Conservation (phyloP, 1,140 invertebrate genomes). For the Drosophila mojavensis region DNA sequence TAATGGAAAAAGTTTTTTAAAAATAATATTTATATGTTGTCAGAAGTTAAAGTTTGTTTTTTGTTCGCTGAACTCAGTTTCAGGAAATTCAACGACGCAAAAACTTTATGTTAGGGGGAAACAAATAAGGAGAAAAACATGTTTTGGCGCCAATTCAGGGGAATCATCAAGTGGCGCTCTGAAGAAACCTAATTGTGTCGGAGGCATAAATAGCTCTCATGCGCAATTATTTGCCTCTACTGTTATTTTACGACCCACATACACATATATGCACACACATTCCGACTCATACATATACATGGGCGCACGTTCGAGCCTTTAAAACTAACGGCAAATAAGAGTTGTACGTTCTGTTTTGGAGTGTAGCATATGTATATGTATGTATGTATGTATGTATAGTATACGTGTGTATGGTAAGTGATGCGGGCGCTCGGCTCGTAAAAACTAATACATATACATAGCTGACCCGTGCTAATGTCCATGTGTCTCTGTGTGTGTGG, state of each 20-base stretch:
- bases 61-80: background rate
- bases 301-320: conserved; percentile 67
- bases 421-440: conserved; percentile 51
- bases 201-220: conserved; percentile 33
- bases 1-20: background rate
- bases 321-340: conserved; percentile 72
- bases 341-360: conserved; percentile 63
- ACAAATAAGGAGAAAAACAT: background rate
- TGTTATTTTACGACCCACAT: conserved; percentile 38
- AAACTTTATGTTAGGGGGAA: background rate
- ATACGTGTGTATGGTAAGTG: conserved; percentile 50
- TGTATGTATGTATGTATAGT: too few species aligned
- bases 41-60: background rate
- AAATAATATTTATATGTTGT: background rate
- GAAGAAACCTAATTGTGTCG: conserved; percentile 9
- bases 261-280: conserved; percentile 9
- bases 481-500: conserved; percentile 23
- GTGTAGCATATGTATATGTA: background rate
- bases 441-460: conserved; percentile 51
- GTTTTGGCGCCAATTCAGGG: background rate
- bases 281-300: conserved; percentile 6
- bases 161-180: background rate
- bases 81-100: background rate
- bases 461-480: conserved; percentile 14
- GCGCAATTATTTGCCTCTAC: conserved; percentile 38